phyloP scores from a whole-genome alignment of 2,113 vertebrate genomes.

The Urocitellus parryii region DNA sequence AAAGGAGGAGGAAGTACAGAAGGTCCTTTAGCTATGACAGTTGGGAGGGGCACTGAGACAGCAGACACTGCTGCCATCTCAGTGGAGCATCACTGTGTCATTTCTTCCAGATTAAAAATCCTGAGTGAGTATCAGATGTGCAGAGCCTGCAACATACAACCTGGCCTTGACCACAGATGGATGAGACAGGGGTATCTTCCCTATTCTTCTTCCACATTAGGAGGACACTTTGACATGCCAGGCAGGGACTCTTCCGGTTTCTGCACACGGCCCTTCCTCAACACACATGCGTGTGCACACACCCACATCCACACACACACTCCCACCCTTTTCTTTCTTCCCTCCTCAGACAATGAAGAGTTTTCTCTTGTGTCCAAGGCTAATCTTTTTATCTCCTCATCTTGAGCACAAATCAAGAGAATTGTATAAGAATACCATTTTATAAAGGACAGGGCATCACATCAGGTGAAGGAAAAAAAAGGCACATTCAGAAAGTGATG shows the following conservation, averaged over 20 bases:
- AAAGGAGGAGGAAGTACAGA: neutral
- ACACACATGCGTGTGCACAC: too few relatives aligned
- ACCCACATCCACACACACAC: too few relatives aligned
- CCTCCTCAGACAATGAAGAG: neutral
- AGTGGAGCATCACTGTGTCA: neutral
- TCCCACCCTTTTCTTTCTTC: too few relatives aligned
- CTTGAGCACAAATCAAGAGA: neutral
- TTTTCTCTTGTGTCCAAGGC: neutral
- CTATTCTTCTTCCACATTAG: neutral
- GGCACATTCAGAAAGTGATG: neutral
- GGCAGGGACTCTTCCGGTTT: neutral
- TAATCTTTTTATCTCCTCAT: neutral
- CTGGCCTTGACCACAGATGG: neutral
- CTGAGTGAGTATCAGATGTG: neutral
- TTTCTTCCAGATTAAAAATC: neutral
- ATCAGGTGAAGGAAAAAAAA: neutral
- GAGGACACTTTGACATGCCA: neutral
- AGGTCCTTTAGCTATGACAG: neutral
- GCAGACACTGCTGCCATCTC: neutral
- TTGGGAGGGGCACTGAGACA: neutral
- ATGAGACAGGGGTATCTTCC: neutral
- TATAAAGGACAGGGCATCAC: neutral
- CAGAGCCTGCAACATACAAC: neutral
- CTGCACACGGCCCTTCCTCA: neutral
- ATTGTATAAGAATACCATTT: neutral